Conservation (phyloP, 2,797 vertebrate genomes). For the Rhabdomys pumilio region DNA sequence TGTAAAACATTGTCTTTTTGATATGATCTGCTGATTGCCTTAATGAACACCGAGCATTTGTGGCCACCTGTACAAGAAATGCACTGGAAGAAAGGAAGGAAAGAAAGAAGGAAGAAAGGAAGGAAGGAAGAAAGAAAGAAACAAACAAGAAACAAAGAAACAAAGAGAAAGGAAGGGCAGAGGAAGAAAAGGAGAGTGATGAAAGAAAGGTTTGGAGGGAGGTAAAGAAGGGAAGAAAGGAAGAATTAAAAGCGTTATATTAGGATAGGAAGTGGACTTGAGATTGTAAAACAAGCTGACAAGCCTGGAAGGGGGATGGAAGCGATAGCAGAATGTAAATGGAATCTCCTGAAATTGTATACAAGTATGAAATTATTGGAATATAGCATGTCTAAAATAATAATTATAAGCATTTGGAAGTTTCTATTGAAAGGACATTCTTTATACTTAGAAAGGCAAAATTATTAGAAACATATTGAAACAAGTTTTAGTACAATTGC, state of each 20-base stretch:
- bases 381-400: background rate
- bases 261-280: background rate
- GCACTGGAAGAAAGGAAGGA: background rate
- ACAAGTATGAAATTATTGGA: background rate
- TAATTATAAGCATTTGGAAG: background rate
- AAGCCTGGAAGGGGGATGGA: rapidly evolving
- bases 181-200: too few species aligned
- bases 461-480: background rate
- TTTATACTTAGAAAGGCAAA: background rate
- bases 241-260: background rate
- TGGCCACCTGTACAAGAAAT: background rate
- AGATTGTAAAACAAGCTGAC: background rate
- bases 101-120: too few species aligned
- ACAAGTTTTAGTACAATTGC: background rate
- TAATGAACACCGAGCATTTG: background rate
- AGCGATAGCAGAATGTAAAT: background rate
- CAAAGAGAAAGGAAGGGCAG: too few species aligned
- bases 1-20: background rate
- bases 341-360: background rate
- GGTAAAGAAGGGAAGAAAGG: too few species aligned
- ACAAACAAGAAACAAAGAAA: too few species aligned
- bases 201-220: background rate
- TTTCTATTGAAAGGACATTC: background rate
- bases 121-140: too few species aligned
- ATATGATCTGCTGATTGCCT: background rate